phyloP scores from a whole-genome alignment of 92 coral and sea anemone genomes.

The Phymanthus crucifer region DNA sequence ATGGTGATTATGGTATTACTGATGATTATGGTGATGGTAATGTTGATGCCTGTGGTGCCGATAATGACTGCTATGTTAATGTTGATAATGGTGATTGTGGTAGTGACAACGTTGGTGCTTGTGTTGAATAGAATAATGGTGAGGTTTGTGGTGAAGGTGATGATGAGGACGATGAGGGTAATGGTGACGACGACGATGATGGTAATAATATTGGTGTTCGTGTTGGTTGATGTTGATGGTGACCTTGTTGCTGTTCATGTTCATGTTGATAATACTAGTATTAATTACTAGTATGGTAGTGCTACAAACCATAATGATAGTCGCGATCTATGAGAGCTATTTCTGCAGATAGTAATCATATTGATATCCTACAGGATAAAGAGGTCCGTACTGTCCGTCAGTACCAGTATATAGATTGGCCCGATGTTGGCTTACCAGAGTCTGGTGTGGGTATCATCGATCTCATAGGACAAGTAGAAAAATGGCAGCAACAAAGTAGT shows the following conservation, averaged over 20 bases:
- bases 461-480: slow-evolving; percentile 86
- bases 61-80: too few species aligned
- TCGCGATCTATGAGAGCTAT: too few species aligned
- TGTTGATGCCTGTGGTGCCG: neutral
- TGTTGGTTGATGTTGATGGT: too few species aligned
- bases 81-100: neutral
- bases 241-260: neutral
- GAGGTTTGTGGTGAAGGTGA: neutral
- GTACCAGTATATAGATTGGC: slow-evolving; percentile 87
- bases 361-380: slow-evolving; percentile 58
- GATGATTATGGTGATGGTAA: neutral
- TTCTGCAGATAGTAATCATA: neutral
- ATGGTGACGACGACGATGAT: neutral
- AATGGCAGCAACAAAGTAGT: slow-evolving; percentile 94
- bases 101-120: neutral
- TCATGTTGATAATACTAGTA: neutral
- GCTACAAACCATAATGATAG: too few species aligned
- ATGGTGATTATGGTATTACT: neutral
- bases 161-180: neutral
- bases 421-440: slow-evolving; percentile 80
- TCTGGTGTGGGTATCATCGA: slow-evolving; percentile 85
- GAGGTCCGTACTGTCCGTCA: slow-evolving; percentile 79
- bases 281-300: too few species aligned
- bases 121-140: too few species aligned
- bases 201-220: neutral